These are phyloP conservation scores for Amphilophus citrinellus DNA, from an alignment of 2,113 vertebrate genomes.

Conservation along the genomic window DNA sequence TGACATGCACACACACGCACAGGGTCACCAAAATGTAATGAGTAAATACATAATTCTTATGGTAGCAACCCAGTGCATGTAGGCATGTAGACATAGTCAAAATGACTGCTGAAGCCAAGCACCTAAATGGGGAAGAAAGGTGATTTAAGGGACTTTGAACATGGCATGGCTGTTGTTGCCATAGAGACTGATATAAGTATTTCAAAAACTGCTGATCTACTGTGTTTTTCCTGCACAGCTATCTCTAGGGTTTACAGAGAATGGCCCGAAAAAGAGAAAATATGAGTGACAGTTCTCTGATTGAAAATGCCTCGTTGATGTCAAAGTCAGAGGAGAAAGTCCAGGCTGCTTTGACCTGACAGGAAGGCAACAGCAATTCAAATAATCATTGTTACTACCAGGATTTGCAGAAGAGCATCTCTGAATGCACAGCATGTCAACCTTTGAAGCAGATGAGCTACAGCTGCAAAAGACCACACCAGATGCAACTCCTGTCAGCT, in stretches of 20 bases:
- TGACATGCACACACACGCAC: too few species aligned
- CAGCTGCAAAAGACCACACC: not conserved
- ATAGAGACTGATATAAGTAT: not conserved
- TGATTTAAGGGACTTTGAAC: not conserved
- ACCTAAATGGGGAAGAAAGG: not conserved
- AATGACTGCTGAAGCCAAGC: not conserved
- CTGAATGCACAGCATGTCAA: too few species aligned
- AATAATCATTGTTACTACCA: not conserved
- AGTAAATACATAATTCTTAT: too few species aligned
- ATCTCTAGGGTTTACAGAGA: not conserved
- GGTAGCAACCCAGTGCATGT: too few species aligned
- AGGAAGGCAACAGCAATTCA: not conserved
- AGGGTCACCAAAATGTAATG: too few species aligned
- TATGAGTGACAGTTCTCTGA: too few species aligned
- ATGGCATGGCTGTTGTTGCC: not conserved
- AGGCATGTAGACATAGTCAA: not conserved
- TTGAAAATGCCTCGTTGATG: too few species aligned
- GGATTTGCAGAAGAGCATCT: too few species aligned
- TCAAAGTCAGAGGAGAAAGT: too few species aligned
- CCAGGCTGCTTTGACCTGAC: not conserved
- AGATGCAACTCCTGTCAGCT: not conserved
- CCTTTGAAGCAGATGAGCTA: not conserved
- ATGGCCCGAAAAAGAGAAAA: too few species aligned
- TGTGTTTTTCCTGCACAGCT: not conserved
- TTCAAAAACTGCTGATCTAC: not conserved